These are phyloP conservation scores for Drosophila sechellia DNA, from an alignment of 1,140 invertebrate species.

Conservation along the genomic window DNA sequence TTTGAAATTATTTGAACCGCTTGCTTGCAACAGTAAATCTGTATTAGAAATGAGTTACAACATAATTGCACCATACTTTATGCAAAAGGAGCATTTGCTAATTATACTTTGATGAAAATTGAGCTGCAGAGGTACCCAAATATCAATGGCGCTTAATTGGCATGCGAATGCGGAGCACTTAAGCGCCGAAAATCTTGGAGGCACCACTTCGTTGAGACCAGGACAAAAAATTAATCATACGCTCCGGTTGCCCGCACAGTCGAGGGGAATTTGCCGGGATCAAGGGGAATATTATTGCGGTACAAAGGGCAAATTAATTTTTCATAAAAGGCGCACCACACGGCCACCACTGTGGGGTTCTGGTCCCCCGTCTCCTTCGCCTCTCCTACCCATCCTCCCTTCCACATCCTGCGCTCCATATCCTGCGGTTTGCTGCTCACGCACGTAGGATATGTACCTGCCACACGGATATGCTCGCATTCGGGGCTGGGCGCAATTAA, in stretches of 20 bases:
- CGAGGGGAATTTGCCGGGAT: constrained; percentile 54
- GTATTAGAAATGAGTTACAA: not conserved
- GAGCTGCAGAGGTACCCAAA: not conserved
- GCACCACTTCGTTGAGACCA: constrained; percentile 20
- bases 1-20: not conserved
- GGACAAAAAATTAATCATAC: constrained; percentile 79
- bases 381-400: not conserved
- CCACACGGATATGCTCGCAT: constrained; percentile 14
- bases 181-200: constrained; percentile 41
- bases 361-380: not conserved
- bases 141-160: constrained; percentile 19
- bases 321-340: constrained; percentile 78
- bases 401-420: not conserved
- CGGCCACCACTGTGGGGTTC: constrained; percentile 16
- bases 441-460: constrained; percentile 35
- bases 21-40: not conserved
- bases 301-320: constrained; percentile 81
- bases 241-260: constrained; percentile 75
- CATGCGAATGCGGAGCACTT: constrained; percentile 17
- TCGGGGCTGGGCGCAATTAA: constrained; percentile 62
- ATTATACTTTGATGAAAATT: not conserved
- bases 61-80: too few relatives aligned
- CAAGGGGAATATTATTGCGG: constrained; percentile 77
- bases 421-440: constrained; percentile 42
- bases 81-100: too few relatives aligned